Evolutionary conservation across 2,888 invertebrate species (phyloP).

Genomic region (Congeria kusceri): DNA sequence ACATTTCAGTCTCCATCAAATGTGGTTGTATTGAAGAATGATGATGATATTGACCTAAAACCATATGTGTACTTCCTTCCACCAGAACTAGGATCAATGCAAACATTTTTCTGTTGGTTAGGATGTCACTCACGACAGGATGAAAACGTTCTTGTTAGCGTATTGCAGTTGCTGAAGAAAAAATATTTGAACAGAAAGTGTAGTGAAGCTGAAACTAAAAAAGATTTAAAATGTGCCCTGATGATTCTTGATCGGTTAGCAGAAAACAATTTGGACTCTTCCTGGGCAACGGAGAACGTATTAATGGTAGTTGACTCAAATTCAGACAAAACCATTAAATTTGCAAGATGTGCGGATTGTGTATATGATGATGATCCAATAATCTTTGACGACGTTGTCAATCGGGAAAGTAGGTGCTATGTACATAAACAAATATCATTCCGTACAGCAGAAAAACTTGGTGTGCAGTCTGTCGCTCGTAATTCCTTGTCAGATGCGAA

Average conservation of each 20-base stretch:
- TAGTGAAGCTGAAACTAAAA: neutral
- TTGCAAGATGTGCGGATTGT: conserved; percentile 21
- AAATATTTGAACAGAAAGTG: too few species aligned
- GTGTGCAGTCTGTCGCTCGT: conserved; percentile 73
- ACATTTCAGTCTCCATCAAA: neutral
- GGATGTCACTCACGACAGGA: conserved; percentile 9
- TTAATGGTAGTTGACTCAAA: conserved; percentile 16
- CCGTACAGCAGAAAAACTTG: conserved; percentile 68
- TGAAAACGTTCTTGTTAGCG: neutral
- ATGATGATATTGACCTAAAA: conserved; percentile 4
- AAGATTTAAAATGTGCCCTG: neutral
- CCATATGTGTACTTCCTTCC: conserved; percentile 6
- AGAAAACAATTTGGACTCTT: neutral
- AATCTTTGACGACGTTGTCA: neutral
- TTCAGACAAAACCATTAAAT: conserved; percentile 5
- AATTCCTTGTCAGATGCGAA: conserved; percentile 68
- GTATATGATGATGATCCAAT: conserved; percentile 37
- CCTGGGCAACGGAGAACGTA: neutral
- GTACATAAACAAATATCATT: conserved; percentile 56
- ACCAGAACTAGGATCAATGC: neutral
- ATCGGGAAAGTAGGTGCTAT: conserved; percentile 31
- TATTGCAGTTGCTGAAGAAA: too few species aligned
- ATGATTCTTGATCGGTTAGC: neutral
- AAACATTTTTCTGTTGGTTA: neutral
- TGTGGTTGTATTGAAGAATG: neutral